Evolutionary conservation across 2,797 vertebrate genomes (phyloP).

Genomic region (Dipus sagitta): DNA sequence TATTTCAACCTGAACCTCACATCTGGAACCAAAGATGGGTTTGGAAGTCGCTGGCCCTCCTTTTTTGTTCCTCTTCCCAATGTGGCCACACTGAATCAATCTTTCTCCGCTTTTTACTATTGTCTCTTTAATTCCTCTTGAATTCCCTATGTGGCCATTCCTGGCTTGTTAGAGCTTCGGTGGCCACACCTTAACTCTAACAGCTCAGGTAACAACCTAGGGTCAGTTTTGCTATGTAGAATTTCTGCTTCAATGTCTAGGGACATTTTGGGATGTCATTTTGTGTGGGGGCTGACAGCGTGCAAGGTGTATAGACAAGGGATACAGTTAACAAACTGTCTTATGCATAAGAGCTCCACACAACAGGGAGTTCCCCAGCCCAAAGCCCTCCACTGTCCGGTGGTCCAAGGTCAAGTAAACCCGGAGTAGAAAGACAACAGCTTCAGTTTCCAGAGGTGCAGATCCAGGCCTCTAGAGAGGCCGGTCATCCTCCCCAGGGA

Average conservation of each 20-base stretch:
- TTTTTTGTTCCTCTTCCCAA: no score
- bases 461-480: not conserved
- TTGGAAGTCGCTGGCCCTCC: no score
- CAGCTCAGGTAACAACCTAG: no score
- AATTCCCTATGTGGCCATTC: no score
- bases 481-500: not conserved
- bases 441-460: no score
- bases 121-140: no score
- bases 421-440: not conserved
- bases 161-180: no score
- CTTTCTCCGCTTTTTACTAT: no score
- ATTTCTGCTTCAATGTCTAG: rapidly evolving
- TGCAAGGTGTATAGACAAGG: rapidly evolving
- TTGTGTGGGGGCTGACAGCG: rapidly evolving
- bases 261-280: rapidly evolving
- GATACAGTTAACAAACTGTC: rapidly evolving
- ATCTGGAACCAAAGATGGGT: no score
- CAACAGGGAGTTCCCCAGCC: rapidly evolving
- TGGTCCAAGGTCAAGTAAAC: rapidly evolving
- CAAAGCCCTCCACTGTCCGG: rapidly evolving
- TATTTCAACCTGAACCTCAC: no score
- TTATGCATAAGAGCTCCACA: rapidly evolving
- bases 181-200: no score
- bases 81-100: no score
- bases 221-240: rapidly evolving